Evolutionary conservation across 2,888 invertebrate species (phyloP), one percentile per base, ranked within the genome.

Genomic region (Ephialtes manifestator): DNA sequence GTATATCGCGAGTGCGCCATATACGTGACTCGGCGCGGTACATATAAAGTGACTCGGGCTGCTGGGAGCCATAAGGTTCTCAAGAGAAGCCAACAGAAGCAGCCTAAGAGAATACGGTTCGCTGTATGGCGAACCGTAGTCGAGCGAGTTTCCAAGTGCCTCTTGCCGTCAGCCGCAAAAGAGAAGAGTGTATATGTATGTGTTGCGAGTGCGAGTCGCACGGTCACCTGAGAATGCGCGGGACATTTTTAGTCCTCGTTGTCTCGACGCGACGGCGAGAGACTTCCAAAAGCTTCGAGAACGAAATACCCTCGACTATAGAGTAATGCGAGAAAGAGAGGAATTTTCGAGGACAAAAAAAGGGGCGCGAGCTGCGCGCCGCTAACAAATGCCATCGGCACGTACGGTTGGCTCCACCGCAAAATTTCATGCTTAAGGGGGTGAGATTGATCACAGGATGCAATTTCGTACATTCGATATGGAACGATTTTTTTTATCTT

Each of bases 1-100:
- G 90, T 87, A 77, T 63, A 39, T 48, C 78, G 74, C 75, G 76
- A 58, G 83, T 86, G 74, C 82, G 65, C 81, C 86, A 84, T 87
- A 86, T 83, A 87, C 86, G 82, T 78, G 86, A 35, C 79, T 4
- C 18, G 31, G 11, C 46, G 55, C 46, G 58, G 65, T 76, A 82
- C 85, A 77, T 83, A 80, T 80, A 72, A 68, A 85, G 80, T 46
- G 35, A 63, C 79, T 83, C n/a, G 28, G 60, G n/a, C 35, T 28
- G 31, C 51, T 39, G 65, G 53, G 80, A 76, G 67, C 79, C 72
- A 83, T 74, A 72, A 31, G 53, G 60, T 60, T 79, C 72, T 76
- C 71, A 63, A 60, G 67, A 58, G 65, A 71, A 58, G 71, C 51
- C 8, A 65, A 71, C 46, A 43, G 48, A 75, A 79, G 48, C 43